Evolutionary conservation across 2,888 invertebrate species (phyloP), one percentile per base, ranked within the genome.

Genomic region (Leptinotarsa juncta): DNA sequence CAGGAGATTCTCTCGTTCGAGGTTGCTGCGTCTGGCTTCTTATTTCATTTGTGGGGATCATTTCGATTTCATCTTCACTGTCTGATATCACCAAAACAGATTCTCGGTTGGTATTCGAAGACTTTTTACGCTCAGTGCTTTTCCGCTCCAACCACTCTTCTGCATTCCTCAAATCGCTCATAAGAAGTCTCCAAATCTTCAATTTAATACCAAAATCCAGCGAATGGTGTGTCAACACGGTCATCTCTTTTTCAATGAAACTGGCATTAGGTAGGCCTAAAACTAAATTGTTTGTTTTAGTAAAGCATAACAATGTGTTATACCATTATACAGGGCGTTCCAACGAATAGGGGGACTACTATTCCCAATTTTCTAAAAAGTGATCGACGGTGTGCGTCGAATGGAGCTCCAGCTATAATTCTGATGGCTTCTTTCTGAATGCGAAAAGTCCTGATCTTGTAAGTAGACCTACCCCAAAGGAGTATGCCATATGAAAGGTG

Each of bases 161-260:
- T 32, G 32, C 32, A 32, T 26, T n/a, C 26, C 5, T 4, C n/a
- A 62, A 42, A 32, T 26, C 16, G 14, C 0, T 42, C 62, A 62
- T 62, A 5, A 62, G 42, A 62, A 62, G 32, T n/a, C n/a, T n/a
- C 62, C 62, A 62, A 26, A 62, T 16, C 42, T 32, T 62, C 16
- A 32, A 62, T 42, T 62, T 62, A 1, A 32, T 32, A 7, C n/a
- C 4, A 62, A 62, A 62, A 32, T 62, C 62, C 32, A 62, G n/a
- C 3, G 62, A 62, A n/a, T 26, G 62, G 42, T 62, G 62, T 4
- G 62, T 62, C 16, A 62, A 62, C 32, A n/a, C n/a, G 3, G 16
- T 42, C n/a, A 62, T 32, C 32, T 26, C 32, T 62, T 42, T n/a
- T 5, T 20, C n/a, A 12, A 62, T 42, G 26, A 3, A 7, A 5